Conservation (phyloP, 2,113 vertebrate species). For the Odontophorus gujanensis region DNA sequence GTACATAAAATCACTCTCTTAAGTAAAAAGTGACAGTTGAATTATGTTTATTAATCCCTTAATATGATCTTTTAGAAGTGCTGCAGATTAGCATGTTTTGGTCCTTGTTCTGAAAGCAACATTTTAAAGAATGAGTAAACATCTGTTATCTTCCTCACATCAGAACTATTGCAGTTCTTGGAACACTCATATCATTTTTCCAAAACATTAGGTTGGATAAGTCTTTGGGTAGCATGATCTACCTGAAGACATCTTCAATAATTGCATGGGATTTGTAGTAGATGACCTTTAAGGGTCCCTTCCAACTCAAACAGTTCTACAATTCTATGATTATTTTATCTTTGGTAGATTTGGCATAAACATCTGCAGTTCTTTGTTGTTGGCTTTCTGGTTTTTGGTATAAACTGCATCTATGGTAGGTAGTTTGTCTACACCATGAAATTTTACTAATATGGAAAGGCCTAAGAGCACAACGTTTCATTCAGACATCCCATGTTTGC, state of each 20-base stretch:
- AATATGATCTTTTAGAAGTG: not conserved
- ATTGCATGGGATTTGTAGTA: too few relatives aligned
- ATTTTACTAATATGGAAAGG: not conserved
- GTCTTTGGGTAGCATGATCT: too few relatives aligned
- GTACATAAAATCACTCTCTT: not conserved
- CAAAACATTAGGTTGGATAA: not conserved
- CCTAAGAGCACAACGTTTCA: not conserved
- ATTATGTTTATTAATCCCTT: not conserved
- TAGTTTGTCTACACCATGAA: not conserved
- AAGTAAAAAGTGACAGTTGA: not conserved
- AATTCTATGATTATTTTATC: not conserved
- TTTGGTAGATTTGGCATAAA: not conserved
- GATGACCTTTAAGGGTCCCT: too few relatives aligned
- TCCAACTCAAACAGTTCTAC: too few relatives aligned
- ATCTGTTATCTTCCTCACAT: not conserved
- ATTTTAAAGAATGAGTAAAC: not conserved
- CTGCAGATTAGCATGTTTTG: not conserved
- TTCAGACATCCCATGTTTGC: conserved; percentile 5
- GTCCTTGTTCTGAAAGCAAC: not conserved
- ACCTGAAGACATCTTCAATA: too few relatives aligned
- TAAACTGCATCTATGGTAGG: not conserved
- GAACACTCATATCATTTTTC: not conserved
- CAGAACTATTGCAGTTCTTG: not conserved
- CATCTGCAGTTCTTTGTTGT: not conserved
- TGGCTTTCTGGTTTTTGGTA: not conserved